Percentiles rank a stretch among this genome's conserved stretches.
phyloP scores from a whole-genome alignment of 2,888 invertebrate species.

The Papilio demoleus region DNA sequence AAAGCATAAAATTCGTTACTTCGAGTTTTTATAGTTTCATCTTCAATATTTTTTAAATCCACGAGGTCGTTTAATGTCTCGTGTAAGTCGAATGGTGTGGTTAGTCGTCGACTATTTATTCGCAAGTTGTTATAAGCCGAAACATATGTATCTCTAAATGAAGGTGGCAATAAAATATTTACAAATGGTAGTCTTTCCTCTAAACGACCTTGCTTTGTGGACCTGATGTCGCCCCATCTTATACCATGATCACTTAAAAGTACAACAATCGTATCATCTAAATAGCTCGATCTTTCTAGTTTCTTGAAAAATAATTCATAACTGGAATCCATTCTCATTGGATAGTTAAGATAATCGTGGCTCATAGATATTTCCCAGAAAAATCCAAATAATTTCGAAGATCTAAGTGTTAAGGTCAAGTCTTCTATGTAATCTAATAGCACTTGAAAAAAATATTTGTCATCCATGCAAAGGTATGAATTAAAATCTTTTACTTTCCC shows the following conservation, averaged over 20 bases:
- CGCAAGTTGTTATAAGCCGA: conserved; percentile 84
- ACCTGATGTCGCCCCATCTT: conserved; percentile 90
- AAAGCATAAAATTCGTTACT: conserved; percentile 54
- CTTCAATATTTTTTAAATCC: conserved; percentile 62
- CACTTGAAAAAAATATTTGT: conserved; percentile 85
- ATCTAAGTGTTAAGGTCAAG: conserved; percentile 81
- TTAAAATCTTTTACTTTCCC: conserved; percentile 84
- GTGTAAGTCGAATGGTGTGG: conserved; percentile 90
- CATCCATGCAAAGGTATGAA: conserved; percentile 86
- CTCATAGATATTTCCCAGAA: conserved; percentile 92
- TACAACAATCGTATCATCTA: conserved; percentile 87
- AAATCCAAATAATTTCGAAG: conserved; percentile 87
- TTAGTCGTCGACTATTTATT: conserved; percentile 86
- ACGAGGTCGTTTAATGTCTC: conserved; percentile 88
- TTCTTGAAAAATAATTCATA: conserved; percentile 82
- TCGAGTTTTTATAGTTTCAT: conserved; percentile 52
- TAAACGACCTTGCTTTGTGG: conserved; percentile 90
- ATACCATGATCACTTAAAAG: conserved; percentile 95
- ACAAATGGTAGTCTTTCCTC: conserved; percentile 94
- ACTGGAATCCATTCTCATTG: conserved; percentile 86
- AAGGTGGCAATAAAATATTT: conserved; percentile 86
- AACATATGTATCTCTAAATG: conserved; percentile 85
- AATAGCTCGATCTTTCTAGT: conserved; percentile 71
- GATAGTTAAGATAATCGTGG: conserved; percentile 91
- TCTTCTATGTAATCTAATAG: conserved; percentile 87